Evolutionary conservation across 2,888 invertebrate species (phyloP).

Genomic region (Plagiodera versicolora): DNA sequence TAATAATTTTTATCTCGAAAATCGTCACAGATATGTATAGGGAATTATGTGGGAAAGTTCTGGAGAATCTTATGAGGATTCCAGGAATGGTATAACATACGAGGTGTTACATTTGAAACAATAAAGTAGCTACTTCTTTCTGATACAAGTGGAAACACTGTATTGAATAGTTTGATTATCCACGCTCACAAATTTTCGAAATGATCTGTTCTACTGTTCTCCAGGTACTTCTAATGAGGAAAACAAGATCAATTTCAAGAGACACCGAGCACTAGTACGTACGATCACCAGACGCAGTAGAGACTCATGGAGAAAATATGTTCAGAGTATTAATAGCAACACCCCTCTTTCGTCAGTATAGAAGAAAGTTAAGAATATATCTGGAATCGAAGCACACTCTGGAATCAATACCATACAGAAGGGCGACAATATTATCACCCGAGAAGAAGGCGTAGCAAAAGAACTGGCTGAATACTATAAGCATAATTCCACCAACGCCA

Average conservation of each 20-base stretch:
- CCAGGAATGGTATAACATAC: too few species aligned
- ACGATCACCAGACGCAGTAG: background rate
- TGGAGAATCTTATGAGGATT: too few species aligned
- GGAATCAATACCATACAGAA: background rate
- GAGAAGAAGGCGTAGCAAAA: background rate
- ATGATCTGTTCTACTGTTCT: too few species aligned
- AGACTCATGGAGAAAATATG: conserved; percentile 4
- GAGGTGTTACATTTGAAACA: too few species aligned
- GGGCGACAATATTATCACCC: background rate
- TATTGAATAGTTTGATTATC: too few species aligned
- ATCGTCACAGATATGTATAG: too few species aligned
- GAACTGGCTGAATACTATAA: conserved; percentile 2
- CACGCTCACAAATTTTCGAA: too few species aligned
- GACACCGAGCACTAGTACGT: conserved; percentile 6
- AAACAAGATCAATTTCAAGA: conserved; percentile 1
- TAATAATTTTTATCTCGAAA: too few species aligned
- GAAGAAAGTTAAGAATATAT: background rate
- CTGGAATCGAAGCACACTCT: conserved; percentile 1
- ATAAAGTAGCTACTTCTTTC: too few species aligned
- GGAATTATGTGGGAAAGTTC: too few species aligned
- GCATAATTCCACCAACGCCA: background rate
- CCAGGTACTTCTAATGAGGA: background rate
- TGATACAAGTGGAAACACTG: too few species aligned
- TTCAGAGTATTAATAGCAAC: conserved; percentile 1
- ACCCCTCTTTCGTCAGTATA: background rate